Base-by-base conservation (phyloP, 2,797 vertebrate genomes). In the Helostoma temminkii region DNA sequence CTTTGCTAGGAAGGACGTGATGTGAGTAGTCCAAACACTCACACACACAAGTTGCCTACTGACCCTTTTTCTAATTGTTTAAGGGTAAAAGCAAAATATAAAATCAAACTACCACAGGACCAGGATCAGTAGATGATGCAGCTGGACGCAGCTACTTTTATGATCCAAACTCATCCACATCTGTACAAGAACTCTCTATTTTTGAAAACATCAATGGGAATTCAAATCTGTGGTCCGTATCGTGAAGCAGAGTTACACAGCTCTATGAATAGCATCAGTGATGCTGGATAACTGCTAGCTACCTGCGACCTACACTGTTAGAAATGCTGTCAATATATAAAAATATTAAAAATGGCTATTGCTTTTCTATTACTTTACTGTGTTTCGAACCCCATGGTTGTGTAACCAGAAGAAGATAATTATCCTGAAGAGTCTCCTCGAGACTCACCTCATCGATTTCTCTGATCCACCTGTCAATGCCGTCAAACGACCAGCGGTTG, bases 401-500 rank as follows among this genome's bases (percentile, higher is more conserved):
- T n/a, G n/a, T n/a, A n/a, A n/a, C n/a, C n/a, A n/a, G n/a, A n/a
- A n/a, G 4, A 6, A 37, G 15, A 15, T 11, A 4, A 15, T 37
- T 16, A 16, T 37, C 36, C 16, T 18, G n/a, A 8, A 2, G 4
- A 37, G 14, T 36, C 34, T 34, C 34, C 14, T 7, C 0, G 1
- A 0, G n/a, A 26, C 91, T 91, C 53, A 98, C 98, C 96, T 99
- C 97, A 36, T 99, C 98, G 1, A 99, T 99, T 85, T 99, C 98
- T 80, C 97, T 93, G 92, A 99, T 99, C 98, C 98, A 99, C 18
- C 98, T 89, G 91, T 98, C 98, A 58, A 99, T 99, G 10, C 98
- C 98, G 10, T 98, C 98, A 0, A 99, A 99, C 6, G 98, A 99
- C 98, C 98, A 99, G 43, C 97, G 95, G 88, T 99, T 99, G 37